A percentile compares a stretch with the other conserved stretches of the same genome.
Evolutionary conservation across 37 sponge, comb jelly and placozoan genomes (phyloP).

Genomic region (Crambe crambe): DNA sequence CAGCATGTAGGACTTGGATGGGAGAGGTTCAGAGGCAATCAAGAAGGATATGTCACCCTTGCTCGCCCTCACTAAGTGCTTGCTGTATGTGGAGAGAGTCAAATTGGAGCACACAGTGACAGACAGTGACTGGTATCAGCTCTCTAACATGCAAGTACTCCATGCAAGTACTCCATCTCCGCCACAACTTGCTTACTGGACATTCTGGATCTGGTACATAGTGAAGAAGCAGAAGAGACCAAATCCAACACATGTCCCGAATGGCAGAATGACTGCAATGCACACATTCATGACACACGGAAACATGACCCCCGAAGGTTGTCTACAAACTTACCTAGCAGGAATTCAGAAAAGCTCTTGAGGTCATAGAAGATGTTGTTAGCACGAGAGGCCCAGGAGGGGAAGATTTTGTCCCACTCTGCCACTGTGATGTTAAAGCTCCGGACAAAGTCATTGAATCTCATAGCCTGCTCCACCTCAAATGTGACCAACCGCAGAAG

Average conservation of each 20-base stretch:
- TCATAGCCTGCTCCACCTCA: background rate
- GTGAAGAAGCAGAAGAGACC: slow-evolving; percentile 19
- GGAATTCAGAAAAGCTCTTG: slow-evolving; percentile 25
- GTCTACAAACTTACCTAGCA: slow-evolving; percentile 18
- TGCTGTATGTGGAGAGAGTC: no score
- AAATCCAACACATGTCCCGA: slow-evolving; percentile 20
- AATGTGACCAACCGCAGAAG: background rate
- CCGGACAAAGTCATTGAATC: slow-evolving; percentile 7
- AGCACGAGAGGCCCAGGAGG: background rate
- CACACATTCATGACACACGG: no score
- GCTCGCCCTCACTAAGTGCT: slow-evolving; percentile 29
- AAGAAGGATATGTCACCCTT: slow-evolving; percentile 36
- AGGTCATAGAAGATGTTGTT: slow-evolving; percentile 28
- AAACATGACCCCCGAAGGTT: background rate
- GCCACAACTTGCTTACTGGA: slow-evolving; percentile 51
- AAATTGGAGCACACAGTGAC: no score
- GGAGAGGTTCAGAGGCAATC: slow-evolving; percentile 44
- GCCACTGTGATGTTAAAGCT: slow-evolving; percentile 52
- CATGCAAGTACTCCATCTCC: no score
- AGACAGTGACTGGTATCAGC: no score
- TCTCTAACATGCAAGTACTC: no score
- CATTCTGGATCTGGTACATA: slow-evolving; percentile 32
- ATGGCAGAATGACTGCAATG: slow-evolving; percentile 20
- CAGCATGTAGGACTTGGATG: slow-evolving; percentile 45
- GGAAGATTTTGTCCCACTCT: slow-evolving; percentile 15